Percentiles rank a stretch among this genome's conserved stretches.
Conservation (phyloP, 2,113 vertebrate genomes). For the Maccullochella peelii region DNA sequence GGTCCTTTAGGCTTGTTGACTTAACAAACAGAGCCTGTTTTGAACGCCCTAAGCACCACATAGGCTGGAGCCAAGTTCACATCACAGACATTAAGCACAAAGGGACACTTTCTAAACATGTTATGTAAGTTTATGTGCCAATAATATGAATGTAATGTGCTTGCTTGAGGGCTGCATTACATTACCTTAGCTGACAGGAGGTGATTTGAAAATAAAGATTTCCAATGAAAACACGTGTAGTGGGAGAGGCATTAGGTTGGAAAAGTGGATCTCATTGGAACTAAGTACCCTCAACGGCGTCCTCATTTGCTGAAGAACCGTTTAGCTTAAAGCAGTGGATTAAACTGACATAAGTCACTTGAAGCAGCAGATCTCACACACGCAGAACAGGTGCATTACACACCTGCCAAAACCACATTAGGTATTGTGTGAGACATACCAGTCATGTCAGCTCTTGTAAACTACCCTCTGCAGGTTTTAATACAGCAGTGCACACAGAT, state of each 20-base stretch:
- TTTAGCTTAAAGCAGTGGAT: slow-evolving; percentile 57
- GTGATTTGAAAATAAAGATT: slow-evolving; percentile 24
- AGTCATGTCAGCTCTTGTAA: slow-evolving; percentile 75
- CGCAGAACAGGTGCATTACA: slow-evolving; percentile 71
- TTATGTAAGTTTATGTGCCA: slow-evolving; percentile 46
- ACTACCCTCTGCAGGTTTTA: slow-evolving; percentile 34
- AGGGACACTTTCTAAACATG: slow-evolving; percentile 45
- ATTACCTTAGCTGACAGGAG: slow-evolving; percentile 39
- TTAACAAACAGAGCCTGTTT: slow-evolving; percentile 69
- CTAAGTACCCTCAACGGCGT: background rate
- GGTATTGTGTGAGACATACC: slow-evolving; percentile 61
- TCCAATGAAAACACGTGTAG: background rate
- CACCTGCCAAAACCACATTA: slow-evolving; percentile 70
- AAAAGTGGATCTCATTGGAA: background rate
- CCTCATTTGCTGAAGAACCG: slow-evolving; percentile 12
- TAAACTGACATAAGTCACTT: slow-evolving; percentile 37
- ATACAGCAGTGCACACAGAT: slow-evolving; percentile 15
- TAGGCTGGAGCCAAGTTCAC: slow-evolving; percentile 27
- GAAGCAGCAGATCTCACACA: slow-evolving; percentile 42
- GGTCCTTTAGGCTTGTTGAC: slow-evolving; percentile 43
- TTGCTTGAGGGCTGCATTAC: slow-evolving; percentile 43
- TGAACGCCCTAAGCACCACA: slow-evolving; percentile 58
- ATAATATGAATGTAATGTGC: slow-evolving; percentile 16
- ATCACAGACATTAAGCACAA: slow-evolving; percentile 7
- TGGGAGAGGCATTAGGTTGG: background rate